Conservation (phyloP, 2,888 invertebrate genomes). For the Hirtodrosophila trivittata region DNA sequence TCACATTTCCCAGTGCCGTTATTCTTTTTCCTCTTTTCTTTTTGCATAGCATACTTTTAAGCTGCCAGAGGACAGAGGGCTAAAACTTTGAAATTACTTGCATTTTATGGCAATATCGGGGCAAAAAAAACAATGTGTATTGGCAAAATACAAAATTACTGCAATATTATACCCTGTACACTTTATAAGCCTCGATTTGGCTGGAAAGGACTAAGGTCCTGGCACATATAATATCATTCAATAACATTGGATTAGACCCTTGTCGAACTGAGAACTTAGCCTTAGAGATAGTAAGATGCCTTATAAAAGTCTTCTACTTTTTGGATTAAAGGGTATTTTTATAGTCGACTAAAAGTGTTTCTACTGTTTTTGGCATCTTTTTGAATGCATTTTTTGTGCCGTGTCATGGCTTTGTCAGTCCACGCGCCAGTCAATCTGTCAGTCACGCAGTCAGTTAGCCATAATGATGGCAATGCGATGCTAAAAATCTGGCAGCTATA, state of each 20-base stretch:
- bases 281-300: no score
- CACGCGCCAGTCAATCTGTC: conserved; percentile 72
- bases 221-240: no score
- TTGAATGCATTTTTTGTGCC: conserved; percentile 56
- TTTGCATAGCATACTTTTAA: conserved; percentile 52
- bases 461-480: conserved; percentile 63
- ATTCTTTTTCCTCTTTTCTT: not conserved
- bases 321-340: conserved; percentile 24
- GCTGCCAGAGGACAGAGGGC: conserved; percentile 47
- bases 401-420: conserved; percentile 66
- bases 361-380: conserved; percentile 1
- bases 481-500: conserved; percentile 43
- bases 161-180: conserved; percentile 15
- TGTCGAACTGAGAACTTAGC: no score
- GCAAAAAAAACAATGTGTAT: conserved; percentile 39
- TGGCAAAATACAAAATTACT: conserved; percentile 47
- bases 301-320: no score
- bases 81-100: conserved; percentile 72
- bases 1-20: conserved; percentile 7
- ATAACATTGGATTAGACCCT: no score
- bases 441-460: conserved; percentile 76
- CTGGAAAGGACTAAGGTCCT: no score
- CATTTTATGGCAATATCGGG: conserved; percentile 55
- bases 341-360: not conserved
- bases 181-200: not conserved